Conservation (phyloP, 2,888 invertebrate genomes). For the Tinea semifulvella region DNA sequence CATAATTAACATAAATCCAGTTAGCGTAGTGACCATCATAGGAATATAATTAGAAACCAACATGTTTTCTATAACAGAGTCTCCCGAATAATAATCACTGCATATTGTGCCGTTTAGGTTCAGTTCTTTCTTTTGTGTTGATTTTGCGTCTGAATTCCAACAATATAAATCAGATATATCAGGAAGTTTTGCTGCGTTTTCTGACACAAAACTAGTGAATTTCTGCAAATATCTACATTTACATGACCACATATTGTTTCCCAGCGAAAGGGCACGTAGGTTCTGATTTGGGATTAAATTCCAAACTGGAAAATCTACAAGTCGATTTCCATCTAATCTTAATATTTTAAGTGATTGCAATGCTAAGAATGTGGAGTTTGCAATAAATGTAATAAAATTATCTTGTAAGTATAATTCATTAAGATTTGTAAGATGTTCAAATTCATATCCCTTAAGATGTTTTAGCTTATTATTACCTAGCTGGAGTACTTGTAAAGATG, state of each 20-base stretch:
- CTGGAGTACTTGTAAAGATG: conserved; percentile 81
- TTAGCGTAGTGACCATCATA: conserved; percentile 80
- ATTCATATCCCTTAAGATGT: conserved; percentile 83
- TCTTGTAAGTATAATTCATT: conserved; percentile 87
- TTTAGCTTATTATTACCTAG: conserved; percentile 86
- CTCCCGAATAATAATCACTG: conserved; percentile 85
- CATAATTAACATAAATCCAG: conserved; percentile 78
- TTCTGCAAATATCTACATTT: conserved; percentile 88
- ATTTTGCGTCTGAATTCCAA: conserved; percentile 73
- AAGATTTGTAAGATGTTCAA: conserved; percentile 81
- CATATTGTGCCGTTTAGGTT: conserved; percentile 87
- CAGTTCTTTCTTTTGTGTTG: conserved; percentile 77
- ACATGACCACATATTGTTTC: conserved; percentile 91
- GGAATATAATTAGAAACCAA: conserved; percentile 86
- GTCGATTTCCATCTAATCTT: conserved; percentile 83
- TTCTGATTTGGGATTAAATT: conserved; percentile 71
- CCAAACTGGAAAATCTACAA: conserved; percentile 82
- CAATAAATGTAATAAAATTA: conserved; percentile 80
- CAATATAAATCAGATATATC: conserved; percentile 82
- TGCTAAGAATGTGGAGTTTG: conserved; percentile 79
- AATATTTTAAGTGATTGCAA: conserved; percentile 80
- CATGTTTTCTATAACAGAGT: conserved; percentile 82
- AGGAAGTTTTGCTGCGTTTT: conserved; percentile 78
- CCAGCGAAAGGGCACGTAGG: conserved; percentile 76
- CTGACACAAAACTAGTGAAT: conserved; percentile 80